Base-by-base conservation (phyloP, 2,113 vertebrate genomes). In the Benitochromis conjunctus region DNA sequence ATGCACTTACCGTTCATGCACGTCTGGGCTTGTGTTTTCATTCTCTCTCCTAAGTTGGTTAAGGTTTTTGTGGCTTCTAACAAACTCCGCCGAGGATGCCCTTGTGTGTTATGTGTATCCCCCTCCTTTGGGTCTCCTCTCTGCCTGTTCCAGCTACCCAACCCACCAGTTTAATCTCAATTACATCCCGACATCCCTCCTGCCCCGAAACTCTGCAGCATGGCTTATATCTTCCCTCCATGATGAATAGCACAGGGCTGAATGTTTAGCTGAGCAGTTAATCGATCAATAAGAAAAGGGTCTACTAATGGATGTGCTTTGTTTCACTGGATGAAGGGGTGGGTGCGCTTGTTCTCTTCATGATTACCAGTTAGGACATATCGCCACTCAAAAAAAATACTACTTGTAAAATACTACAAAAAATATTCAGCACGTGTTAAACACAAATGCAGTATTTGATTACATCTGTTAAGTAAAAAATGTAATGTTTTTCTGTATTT, bases 261-360 rank as follows among this genome's bases (percentile, higher is more conserved):
- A 94, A 93, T 93, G 89, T 95, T 95, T 91, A 92, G 88, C 92
- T 88, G 90, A 92, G 93, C 91, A 93, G 93, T 92, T 94, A 95
- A 95, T 96, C 86, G 88, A 95, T 96, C 93, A 94, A 92, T 94
- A 92, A 90, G 87, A 93, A 93, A 91, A 87, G 90, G 90, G 90
- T 91, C 86, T 83, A 86, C 85, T 95, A 94, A 96, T 94, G 90
- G 94, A 94, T 95, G 90, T 81, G 88, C 89, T 94, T 95, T 91
- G 88, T 91, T 93, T 91, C 87, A 81, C 83, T 90, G 90, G 80
- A 89, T 92, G 86, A 90, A 90, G 62, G 90, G 84, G 82, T 41
- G 74, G 86, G 85, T 77, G n/a, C 31, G 41, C 46, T 83, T 87
- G 88, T 89, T 85, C 76, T 89, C 14, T 26, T n/a, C 18, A 24